Conservation (phyloP, 2,797 vertebrate genomes). For the Ctenopoma kingsleyae region DNA sequence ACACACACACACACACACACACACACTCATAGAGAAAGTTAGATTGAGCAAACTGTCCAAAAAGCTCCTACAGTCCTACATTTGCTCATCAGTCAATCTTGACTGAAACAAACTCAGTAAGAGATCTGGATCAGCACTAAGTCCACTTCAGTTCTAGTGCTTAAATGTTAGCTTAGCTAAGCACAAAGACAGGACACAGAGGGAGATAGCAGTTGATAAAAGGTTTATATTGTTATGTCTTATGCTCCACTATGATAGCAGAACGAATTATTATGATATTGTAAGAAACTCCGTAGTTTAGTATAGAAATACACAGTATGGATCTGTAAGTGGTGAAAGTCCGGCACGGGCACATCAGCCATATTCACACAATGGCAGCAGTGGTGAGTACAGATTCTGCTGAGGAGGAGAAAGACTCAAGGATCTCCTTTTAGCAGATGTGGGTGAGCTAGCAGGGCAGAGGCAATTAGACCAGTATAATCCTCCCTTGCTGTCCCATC, state of each 20-base stretch:
- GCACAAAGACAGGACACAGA: background rate
- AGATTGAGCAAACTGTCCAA: slow-evolving; percentile 5
- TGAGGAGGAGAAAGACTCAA: slow-evolving; percentile 61
- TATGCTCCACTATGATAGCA: too few species aligned
- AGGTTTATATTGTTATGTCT: too few species aligned
- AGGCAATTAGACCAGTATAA: slow-evolving; percentile 82
- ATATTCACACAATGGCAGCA: slow-evolving; percentile 53
- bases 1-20: background rate
- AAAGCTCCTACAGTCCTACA: slow-evolving; percentile 32
- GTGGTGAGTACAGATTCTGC: slow-evolving; percentile 39
- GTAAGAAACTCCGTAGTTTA: background rate
- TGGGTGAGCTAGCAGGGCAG: slow-evolving; percentile 65
- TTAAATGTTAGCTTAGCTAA: background rate
- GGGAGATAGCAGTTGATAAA: background rate
- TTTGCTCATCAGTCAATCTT: slow-evolving; percentile 45
- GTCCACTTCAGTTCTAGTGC: background rate
- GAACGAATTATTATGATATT: too few species aligned
- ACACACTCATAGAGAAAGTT: background rate
- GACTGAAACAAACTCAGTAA: slow-evolving; percentile 24
- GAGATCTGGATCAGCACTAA: background rate
- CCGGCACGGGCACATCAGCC: slow-evolving; percentile 56
- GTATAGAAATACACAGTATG: background rate
- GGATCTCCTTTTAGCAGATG: slow-evolving; percentile 74
- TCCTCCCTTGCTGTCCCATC: slow-evolving; percentile 73
- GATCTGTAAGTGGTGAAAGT: slow-evolving; percentile 50